Conservation (phyloP, 2,888 invertebrate species). For the Cartodere bifasciata region DNA sequence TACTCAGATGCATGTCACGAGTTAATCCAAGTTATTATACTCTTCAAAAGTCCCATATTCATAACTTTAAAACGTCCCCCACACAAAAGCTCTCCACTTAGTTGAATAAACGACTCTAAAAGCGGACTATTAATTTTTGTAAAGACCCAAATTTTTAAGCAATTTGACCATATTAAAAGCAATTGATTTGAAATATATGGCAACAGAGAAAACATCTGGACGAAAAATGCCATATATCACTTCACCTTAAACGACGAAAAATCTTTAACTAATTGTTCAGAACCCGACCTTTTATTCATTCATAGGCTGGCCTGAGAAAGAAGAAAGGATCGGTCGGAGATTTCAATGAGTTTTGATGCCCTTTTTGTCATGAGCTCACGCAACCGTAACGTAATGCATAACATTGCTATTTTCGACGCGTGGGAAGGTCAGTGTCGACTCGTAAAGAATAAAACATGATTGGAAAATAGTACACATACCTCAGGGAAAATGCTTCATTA, state of each 20-base stretch:
- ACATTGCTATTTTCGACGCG: slow-evolving; percentile 16
- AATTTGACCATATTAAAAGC: slow-evolving; percentile 35
- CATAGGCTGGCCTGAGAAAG: slow-evolving; percentile 18
- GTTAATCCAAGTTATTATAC: too few species aligned
- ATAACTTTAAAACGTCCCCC: too few species aligned
- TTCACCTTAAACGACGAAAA: slow-evolving; percentile 30
- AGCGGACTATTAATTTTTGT: slow-evolving; percentile 25
- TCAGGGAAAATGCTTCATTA: too few species aligned
- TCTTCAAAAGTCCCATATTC: too few species aligned
- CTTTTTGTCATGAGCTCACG: slow-evolving; percentile 29
- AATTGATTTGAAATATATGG: slow-evolving; percentile 26
- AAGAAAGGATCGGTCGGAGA: slow-evolving; percentile 21
- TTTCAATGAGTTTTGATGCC: slow-evolving; percentile 26
- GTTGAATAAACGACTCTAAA: slow-evolving; percentile 7
- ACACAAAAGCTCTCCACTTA: too few species aligned
- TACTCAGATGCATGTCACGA: too few species aligned
- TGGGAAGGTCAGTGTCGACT: slow-evolving; percentile 17
- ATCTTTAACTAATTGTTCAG: slow-evolving; percentile 32
- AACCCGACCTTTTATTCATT: slow-evolving; percentile 25
- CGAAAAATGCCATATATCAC: slow-evolving; percentile 30
- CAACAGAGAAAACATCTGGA: slow-evolving; percentile 24
- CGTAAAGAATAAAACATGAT: slow-evolving; percentile 10
- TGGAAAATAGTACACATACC: too few species aligned
- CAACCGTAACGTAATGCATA: slow-evolving; percentile 26
- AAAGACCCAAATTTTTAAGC: slow-evolving; percentile 32